phyloP scores from a whole-genome alignment of 2,113 vertebrate species.

The Athene noctua region DNA sequence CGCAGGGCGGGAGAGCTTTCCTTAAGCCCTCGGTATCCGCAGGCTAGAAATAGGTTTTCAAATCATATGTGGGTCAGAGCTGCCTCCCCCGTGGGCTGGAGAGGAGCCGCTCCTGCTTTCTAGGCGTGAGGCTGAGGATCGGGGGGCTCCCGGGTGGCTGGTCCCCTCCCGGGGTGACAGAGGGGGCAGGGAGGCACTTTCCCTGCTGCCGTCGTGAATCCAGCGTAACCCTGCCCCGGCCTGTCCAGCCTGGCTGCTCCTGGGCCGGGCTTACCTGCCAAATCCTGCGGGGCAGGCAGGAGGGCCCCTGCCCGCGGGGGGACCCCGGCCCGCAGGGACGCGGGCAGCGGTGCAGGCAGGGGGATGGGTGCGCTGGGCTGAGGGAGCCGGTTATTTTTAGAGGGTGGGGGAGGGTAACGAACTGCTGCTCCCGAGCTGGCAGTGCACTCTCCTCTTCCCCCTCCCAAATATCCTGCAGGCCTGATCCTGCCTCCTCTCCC shows the following conservation, averaged over 20 bases:
- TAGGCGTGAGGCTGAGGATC: background rate
- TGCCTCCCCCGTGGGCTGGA: background rate
- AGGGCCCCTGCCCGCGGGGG: background rate
- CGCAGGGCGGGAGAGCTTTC: background rate
- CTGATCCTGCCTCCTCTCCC: background rate
- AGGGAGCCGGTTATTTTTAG: conserved; percentile 26
- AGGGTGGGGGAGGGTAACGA: conserved; percentile 20
- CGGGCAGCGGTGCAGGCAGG: background rate
- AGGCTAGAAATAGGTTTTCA: background rate
- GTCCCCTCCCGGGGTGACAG: too few species aligned
- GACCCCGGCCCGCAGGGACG: background rate
- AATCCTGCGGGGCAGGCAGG: accelerated
- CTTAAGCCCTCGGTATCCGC: background rate
- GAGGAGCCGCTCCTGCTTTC: background rate
- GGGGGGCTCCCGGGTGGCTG: background rate
- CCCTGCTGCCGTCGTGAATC: background rate
- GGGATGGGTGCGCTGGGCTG: background rate
- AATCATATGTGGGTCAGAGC: background rate
- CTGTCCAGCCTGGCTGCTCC: background rate
- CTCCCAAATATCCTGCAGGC: background rate
- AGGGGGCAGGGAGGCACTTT: background rate
- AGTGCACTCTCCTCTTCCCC: background rate
- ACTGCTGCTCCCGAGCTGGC: background rate
- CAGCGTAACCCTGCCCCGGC: background rate
- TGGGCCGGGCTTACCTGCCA: too few species aligned